Conservation (phyloP, 2,888 invertebrate genomes). For the Fragum fragum region DNA sequence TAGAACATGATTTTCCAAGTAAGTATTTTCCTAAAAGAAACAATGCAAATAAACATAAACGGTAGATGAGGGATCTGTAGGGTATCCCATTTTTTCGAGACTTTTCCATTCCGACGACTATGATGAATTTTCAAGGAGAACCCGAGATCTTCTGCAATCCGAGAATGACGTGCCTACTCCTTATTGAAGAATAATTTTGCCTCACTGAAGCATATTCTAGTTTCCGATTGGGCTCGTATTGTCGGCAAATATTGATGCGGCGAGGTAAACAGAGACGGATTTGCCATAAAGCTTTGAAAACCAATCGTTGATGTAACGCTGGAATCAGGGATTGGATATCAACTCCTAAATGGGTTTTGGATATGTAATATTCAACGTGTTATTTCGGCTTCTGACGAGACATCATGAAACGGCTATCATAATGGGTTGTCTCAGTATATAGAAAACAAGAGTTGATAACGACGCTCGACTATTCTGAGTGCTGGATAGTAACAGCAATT, state of each 20-base stretch:
- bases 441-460: too few species aligned
- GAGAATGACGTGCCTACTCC: constrained; percentile 46
- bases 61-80: too few species aligned
- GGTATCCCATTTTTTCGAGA: neutral
- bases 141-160: constrained; percentile 36
- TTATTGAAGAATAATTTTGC: constrained; percentile 44
- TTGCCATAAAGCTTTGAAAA: constrained; percentile 38
- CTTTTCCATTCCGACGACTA: constrained; percentile 31
- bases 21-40: too few species aligned
- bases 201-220: constrained; percentile 32
- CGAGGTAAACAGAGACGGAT: constrained; percentile 33
- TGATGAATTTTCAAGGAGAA: constrained; percentile 34
- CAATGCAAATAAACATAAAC: too few species aligned
- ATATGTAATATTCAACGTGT: constrained; percentile 27
- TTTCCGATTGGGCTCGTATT: constrained; percentile 44
- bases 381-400: constrained; percentile 8
- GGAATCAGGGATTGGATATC: constrained; percentile 26
- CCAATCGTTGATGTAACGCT: constrained; percentile 27
- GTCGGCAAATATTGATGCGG: constrained; percentile 48
- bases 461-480: too few species aligned
- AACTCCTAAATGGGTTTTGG: constrained; percentile 28
- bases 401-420: neutral
- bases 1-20: too few species aligned
- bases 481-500: too few species aligned
- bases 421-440: too few species aligned